Base-by-base conservation (phyloP, 2,113 vertebrate genomes). In the Gavia stellata region DNA sequence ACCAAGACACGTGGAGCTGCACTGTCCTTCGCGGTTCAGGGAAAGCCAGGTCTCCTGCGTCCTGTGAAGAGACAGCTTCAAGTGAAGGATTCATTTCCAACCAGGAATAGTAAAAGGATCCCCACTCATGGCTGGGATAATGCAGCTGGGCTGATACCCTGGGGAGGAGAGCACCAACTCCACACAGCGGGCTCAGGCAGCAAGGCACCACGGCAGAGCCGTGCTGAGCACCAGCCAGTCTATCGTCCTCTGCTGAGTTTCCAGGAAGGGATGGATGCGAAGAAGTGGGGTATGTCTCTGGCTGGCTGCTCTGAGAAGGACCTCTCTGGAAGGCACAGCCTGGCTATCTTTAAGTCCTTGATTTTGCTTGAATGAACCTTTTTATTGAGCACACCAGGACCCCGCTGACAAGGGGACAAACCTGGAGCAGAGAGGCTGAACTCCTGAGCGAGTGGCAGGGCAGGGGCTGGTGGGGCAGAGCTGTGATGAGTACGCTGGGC, bases 401-500 rank as follows among this genome's bases (percentile, higher is more conserved):
- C 11, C 67, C 62, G 42, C 31, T 66, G 52, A n/a, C 9, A 18
- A 36, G 33, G 42, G 18, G 33, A 59, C 38, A 44, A 58, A 50
- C 23, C 12, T 36, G 24, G 44, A 42, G 29, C 42, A 38, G 31
- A 49, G 36, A 38, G 21, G 33, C 34, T 67, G 38, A 77, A 28
- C 19, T 34, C 20, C 21, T 17, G 44, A 65, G 45, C 7, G 2
- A 23, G 58, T 17, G 24, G 12, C 3, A 1, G 52, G 34, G 52
- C 6, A 23, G 63, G 21, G 26, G 16, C 49, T 70, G 63, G 31
- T 0, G 3, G 58, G 36, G 23, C 68, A 31, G 23, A 38, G 49
- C 42, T n/a, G 53, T 6, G 25, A 7, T 15, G 31, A n/a, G 10
- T 3, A 1, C 0, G 6, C 52, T 34, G 26, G 52, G 34, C 81